Conservation (phyloP, 2,113 vertebrate species). For the Planiliza haematocheilus region DNA sequence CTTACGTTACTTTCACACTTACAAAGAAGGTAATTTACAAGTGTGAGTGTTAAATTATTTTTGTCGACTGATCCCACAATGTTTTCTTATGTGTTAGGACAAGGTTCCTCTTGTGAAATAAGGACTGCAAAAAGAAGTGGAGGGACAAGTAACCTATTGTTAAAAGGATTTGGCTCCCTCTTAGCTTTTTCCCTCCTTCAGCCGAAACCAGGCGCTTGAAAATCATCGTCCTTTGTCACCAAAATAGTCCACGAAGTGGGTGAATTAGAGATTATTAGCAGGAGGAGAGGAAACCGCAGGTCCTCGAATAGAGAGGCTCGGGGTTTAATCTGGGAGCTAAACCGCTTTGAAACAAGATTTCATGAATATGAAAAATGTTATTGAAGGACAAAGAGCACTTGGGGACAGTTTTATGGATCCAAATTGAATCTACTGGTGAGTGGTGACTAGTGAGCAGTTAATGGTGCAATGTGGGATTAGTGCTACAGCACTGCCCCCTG, state of each 20-base stretch:
- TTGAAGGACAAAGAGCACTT: conserved; percentile 38
- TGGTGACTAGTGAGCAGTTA: neutral
- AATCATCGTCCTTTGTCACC: conserved; percentile 39
- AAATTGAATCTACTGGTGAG: conserved; percentile 9
- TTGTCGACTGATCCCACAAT: neutral
- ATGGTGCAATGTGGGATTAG: neutral
- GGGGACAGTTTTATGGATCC: conserved; percentile 9
- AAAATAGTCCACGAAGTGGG: conserved; percentile 49
- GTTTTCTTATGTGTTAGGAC: neutral
- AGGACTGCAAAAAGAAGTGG: conserved; percentile 2
- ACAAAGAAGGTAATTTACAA: neutral
- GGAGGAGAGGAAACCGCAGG: conserved; percentile 2
- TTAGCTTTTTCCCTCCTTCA: conserved; percentile 20
- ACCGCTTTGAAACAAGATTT: conserved; percentile 38
- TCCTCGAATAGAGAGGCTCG: conserved; percentile 45
- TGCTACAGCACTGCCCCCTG: conserved; percentile 63
- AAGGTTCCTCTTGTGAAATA: conserved; percentile 26
- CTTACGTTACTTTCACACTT: neutral
- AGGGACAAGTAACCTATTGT: conserved; percentile 55
- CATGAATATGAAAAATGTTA: conserved; percentile 34
- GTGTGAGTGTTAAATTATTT: conserved; percentile 5
- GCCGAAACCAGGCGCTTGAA: conserved; percentile 11
- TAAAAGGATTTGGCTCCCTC: conserved; percentile 50
- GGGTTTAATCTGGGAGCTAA: conserved; percentile 36
- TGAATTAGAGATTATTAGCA: conserved; percentile 54